These are phyloP conservation scores for Florisuga fusca DNA, from an alignment of 2,797 vertebrate species.

Conservation along the genomic window DNA sequence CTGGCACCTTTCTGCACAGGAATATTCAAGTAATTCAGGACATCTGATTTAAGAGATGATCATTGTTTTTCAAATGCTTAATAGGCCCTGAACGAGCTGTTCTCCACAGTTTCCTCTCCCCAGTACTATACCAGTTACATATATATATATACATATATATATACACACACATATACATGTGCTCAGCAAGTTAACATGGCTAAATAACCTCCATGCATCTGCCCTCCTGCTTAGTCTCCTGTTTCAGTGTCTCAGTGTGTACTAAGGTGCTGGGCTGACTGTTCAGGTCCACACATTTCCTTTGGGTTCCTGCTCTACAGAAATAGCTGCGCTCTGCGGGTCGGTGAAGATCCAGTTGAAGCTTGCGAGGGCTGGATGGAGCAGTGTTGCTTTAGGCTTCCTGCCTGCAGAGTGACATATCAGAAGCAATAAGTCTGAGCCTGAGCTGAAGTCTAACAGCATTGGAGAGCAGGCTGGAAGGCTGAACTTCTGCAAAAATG, in stretches of 20 bases:
- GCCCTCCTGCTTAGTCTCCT: neutral
- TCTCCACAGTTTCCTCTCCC: neutral
- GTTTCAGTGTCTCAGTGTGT: neutral
- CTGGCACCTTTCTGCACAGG: neutral
- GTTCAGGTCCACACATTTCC: neutral
- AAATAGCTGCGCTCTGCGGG: neutral
- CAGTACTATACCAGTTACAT: neutral
- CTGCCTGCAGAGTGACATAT: constrained; percentile 64
- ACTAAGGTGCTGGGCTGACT: neutral
- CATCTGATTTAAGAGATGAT: neutral
- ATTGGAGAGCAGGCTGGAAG: neutral
- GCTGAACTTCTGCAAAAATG: constrained; percentile 57
- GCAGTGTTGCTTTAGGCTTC: constrained; percentile 68
- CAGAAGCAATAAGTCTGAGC: constrained; percentile 70
- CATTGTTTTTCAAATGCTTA: neutral
- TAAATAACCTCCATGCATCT: neutral
- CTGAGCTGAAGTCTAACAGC: constrained; percentile 53
- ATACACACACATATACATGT: neutral
- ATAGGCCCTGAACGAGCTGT: neutral
- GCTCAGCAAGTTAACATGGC: neutral
- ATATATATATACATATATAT: neutral
- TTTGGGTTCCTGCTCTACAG: neutral
- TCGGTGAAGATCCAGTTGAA: constrained; percentile 50
- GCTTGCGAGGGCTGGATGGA: constrained; percentile 55
- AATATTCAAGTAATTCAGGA: neutral